Percentiles rank a stretch among this genome's conserved stretches.
phyloP scores from a whole-genome alignment of 2,797 vertebrate genomes.

The Gallinago stenura region DNA sequence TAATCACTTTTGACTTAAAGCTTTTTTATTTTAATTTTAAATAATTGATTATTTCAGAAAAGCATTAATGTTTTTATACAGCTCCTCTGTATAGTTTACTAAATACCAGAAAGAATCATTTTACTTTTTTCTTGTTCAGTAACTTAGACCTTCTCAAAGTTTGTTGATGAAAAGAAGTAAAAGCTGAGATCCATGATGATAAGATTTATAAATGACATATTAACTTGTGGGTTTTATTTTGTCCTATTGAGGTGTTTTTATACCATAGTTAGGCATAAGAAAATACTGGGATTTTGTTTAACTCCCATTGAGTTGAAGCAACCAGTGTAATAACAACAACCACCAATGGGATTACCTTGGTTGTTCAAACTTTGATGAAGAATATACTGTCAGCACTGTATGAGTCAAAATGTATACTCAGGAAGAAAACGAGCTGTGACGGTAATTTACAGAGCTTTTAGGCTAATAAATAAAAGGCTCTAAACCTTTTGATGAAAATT shows the following conservation, averaged over 20 bases:
- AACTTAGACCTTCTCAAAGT: neutral
- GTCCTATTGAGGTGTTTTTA: neutral
- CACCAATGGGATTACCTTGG: neutral
- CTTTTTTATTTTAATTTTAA: neutral
- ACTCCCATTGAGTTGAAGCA: neutral
- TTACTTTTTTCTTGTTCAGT: neutral
- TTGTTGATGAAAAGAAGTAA: neutral
- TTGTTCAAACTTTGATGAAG: neutral
- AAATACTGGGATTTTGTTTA: neutral
- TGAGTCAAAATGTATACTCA: neutral
- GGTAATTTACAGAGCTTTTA: neutral
- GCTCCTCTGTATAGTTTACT: neutral
- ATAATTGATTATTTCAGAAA: neutral
- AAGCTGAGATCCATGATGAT: neutral
- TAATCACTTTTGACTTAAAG: neutral
- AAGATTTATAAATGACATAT: neutral
- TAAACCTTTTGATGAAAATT: constrained; percentile 7
- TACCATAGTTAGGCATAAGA: neutral
- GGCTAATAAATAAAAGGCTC: neutral
- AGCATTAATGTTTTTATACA: neutral
- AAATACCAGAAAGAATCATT: neutral
- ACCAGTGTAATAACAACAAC: neutral
- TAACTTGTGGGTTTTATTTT: neutral
- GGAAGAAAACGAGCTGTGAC: neutral
- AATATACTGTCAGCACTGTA: neutral